These are phyloP conservation scores for cat (Felis catus) DNA, from an alignment of 2,113 vertebrate genomes.

Conservation along the genomic window F.catus_Fca126_mat1.0 CM031419.1:133725501-133726000, in stretches of 20 bases:
- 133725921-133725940: slow-evolving; percentile 73
- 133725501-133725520: background rate
- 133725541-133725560: background rate
- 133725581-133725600: background rate
- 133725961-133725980: slow-evolving; percentile 75
- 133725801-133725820: slow-evolving; percentile 71
- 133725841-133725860: slow-evolving; percentile 46
- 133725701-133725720: too few relatives aligned
- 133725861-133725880: slow-evolving; percentile 42
- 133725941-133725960: slow-evolving; percentile 56
- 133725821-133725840: slow-evolving; percentile 69
- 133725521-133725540: background rate
- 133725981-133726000: slow-evolving; percentile 75
- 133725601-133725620: background rate
- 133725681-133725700: too few relatives aligned
- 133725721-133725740: too few relatives aligned
- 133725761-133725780: slow-evolving; percentile 68
- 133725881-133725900: background rate
- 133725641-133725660: too few relatives aligned
- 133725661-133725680: too few relatives aligned
- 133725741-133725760: slow-evolving; percentile 66
- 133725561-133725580: background rate
- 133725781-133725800: slow-evolving; percentile 75
- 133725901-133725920: slow-evolving; percentile 71
- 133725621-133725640: too few relatives aligned